phyloP scores from a whole-genome alignment of 2,797 vertebrate species.

The Hemibagrus guttatus region DNA sequence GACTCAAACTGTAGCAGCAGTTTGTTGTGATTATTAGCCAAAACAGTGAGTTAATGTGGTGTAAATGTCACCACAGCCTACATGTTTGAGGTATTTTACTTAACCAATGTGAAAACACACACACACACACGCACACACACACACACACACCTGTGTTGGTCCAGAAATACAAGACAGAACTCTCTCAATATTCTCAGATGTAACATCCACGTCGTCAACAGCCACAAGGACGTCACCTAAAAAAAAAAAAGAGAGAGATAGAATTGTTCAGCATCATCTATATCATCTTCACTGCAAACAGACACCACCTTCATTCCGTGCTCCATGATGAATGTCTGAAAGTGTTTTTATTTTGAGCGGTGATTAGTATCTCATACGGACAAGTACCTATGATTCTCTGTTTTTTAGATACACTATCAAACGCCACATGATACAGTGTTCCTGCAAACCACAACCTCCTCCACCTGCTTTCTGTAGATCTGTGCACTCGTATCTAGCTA shows the following conservation, averaged over 20 bases:
- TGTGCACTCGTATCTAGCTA: constrained; percentile 45
- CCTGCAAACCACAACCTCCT: constrained; percentile 49
- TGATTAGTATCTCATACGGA: constrained; percentile 13
- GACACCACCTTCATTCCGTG: not conserved
- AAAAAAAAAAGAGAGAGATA: constrained; percentile 30
- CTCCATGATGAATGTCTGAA: not conserved
- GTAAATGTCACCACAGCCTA: not conserved
- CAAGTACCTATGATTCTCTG: not conserved
- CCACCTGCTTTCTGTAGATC: constrained; percentile 59
- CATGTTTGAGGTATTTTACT: not conserved
- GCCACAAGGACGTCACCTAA: constrained; percentile 90
- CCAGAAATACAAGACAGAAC: constrained; percentile 94
- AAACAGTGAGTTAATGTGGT: not conserved
- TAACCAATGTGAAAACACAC: not conserved
- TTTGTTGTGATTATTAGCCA: not conserved
- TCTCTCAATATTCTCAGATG: constrained; percentile 91
- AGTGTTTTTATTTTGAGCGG: not conserved
- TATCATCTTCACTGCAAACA: not conserved
- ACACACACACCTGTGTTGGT: constrained; percentile 84
- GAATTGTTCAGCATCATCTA: not conserved
- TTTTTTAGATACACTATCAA: constrained; percentile 28
- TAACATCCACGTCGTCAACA: constrained; percentile 93
- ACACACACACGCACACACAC: not conserved
- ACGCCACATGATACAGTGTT: constrained; percentile 7
- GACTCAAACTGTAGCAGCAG: not conserved